Evolutionary conservation across 2,888 invertebrate species (phyloP), one percentile per base, ranked within the genome.

Genomic region (Sussaba pulchella): DNA sequence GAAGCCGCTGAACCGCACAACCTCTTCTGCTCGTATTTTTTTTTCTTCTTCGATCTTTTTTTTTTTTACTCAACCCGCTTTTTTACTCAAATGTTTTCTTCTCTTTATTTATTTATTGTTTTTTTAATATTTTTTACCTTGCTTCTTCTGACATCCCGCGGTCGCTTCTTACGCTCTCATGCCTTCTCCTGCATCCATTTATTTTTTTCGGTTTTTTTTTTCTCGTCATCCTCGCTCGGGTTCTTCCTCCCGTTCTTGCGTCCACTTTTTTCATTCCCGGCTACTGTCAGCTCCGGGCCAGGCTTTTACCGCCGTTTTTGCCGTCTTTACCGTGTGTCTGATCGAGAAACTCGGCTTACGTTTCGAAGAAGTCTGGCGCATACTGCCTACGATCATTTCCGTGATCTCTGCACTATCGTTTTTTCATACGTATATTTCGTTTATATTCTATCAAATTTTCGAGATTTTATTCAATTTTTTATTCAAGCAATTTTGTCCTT

Each of bases 201-300:
- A 45, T 70, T 57, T 50, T 76, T 78, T 54, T 59, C 6, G 31
- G 31, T 2, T 5, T 31, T 64, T 63, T 43, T 31, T 31, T 31
- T 31, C 6, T 5, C 31, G 31, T 31, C 80, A 57, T 69, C 71
- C 79, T 70, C 73, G 74, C 72, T 80, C 41, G 4, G 57, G 63
- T 82, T 82, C 81, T 78, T 80, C 73, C 82, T 87, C 85, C 87
- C 85, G 83, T 82, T 84, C 83, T 66, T 85, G 82, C 57, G 81
- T 47, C 64, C 64, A 63, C 43, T 64, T 50, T 52, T 63, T 50
- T 70, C 45, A 74, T 66, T 74, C 61, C 64, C 9, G n/a, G 64
- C 39, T 24, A 47, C 47, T 54, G 45, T 64, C 39, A 61, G 50
- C 31, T 72, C 14, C 31, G 31, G 31, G 57, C 31, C 31, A 31